Conservation (phyloP, 2,113 vertebrate species). For the Microcebus murinus region DNA sequence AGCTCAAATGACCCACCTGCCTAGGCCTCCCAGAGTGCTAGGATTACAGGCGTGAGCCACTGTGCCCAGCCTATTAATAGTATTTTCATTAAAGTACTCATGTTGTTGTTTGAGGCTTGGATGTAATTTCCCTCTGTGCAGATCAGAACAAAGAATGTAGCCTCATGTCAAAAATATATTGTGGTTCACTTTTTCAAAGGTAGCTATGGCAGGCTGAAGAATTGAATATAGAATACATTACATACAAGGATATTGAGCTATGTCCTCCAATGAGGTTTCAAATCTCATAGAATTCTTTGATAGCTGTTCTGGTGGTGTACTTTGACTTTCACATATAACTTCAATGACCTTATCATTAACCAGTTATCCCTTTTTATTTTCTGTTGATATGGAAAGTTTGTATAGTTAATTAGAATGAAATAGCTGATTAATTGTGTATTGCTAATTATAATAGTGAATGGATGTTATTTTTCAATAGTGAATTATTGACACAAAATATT, state of each 20-base stretch:
- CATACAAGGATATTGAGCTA: neutral
- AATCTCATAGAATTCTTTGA: neutral
- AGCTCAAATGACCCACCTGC: too few species aligned
- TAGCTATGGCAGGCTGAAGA: neutral
- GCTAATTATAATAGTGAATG: neutral
- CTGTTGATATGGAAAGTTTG: neutral
- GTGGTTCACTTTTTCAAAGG: neutral
- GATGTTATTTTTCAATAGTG: neutral
- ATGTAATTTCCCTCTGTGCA: neutral
- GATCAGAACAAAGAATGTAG: neutral
- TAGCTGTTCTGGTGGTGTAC: neutral
- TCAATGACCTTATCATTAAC: neutral
- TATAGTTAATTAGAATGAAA: neutral
- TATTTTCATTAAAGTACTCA: neutral
- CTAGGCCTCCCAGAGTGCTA: too few species aligned
- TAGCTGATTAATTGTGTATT: neutral
- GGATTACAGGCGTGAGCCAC: too few species aligned
- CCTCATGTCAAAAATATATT: neutral
- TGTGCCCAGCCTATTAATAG: neutral
- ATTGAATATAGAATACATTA: neutral
- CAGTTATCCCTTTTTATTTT: neutral
- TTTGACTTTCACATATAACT: neutral
- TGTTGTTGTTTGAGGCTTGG: neutral
- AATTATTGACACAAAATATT: neutral
- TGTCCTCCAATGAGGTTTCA: neutral